Evolutionary conservation across 2,888 invertebrate genomes (phyloP), one percentile per base, ranked within the genome.

Genomic region (Pharmacophagus antenor): DNA sequence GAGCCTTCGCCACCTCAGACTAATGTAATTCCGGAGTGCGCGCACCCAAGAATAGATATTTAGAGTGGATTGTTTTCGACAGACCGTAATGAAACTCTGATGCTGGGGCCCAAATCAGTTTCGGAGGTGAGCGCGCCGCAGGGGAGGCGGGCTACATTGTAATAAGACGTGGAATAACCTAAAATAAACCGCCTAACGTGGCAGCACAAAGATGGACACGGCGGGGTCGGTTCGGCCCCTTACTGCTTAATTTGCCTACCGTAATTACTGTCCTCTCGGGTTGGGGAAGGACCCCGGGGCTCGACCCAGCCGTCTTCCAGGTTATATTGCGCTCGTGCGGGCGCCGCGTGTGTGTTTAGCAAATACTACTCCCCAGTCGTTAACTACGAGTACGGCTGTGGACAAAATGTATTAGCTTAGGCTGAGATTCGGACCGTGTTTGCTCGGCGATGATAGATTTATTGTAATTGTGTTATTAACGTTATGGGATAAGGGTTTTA

Each of bases 171-270:
- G 82, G 82, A 88, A 88, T 84, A 88, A 88, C 86, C 86, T 86
- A 86, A 88, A 90, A 90, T 88, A 89, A 89, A 88, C 89, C 85
- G 82, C 67, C 74, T 74, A 77, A 71, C 74, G 66, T 59, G 64
- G 72, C 74, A 72, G 80, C 72, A 85, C 85, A 86, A 86, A 86
- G 88, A 88, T 86, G 88, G 88, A 86, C 87, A 87, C 78, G 79
- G 79, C 79, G 74, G 77, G 79, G 80, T 75, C 72, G 72, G 68
- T 67, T 69, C 72, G 84, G 81, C 81, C 87, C 87, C 88, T 88
- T 84, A 89, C 90, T 91, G 91, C 91, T 91, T 91, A 91, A 91
- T 91, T 91, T 91, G 91, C 91, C 91, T 91, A 89, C 90, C 88
- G 91, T 91, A 91, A 91, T 91, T 91, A 91, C 91, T 91, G 90